These are phyloP conservation scores for Tipula vernalis DNA, from an alignment of 2,888 invertebrate genomes.

Conservation along the genomic window DNA sequence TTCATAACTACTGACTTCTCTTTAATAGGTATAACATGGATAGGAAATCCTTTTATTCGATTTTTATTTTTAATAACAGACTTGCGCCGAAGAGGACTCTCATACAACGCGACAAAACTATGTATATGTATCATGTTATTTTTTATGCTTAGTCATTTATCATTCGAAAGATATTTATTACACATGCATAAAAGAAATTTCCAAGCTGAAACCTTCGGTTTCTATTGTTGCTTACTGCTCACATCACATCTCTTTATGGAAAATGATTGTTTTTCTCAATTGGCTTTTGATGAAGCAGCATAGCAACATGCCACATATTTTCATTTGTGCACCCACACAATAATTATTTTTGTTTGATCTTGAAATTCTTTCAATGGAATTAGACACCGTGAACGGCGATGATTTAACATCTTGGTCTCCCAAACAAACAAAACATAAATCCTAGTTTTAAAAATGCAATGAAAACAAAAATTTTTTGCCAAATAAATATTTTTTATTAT, in stretches of 20 bases:
- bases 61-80: not conserved
- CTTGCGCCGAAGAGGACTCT: not conserved
- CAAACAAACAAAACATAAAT: not conserved
- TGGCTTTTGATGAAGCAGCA: not conserved
- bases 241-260: not conserved
- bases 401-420: conserved; percentile 9
- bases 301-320: not conserved
- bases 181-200: not conserved
- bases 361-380: not conserved
- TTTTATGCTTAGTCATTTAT: not conserved
- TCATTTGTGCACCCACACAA: not conserved
- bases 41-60: not conserved
- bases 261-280: not conserved
- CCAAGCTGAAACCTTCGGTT: not conserved
- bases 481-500: conserved; percentile 10
- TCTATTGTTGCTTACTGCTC: not conserved
- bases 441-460: not conserved
- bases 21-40: not conserved
- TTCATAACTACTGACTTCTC: not conserved
- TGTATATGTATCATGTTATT: not conserved
- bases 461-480: not conserved
- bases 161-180: not conserved
- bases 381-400: not conserved
- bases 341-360: not conserved
- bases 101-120: not conserved